Base-by-base conservation (phyloP, 2,113 vertebrate genomes). In the Ophthalmolycus amberensis region DNA sequence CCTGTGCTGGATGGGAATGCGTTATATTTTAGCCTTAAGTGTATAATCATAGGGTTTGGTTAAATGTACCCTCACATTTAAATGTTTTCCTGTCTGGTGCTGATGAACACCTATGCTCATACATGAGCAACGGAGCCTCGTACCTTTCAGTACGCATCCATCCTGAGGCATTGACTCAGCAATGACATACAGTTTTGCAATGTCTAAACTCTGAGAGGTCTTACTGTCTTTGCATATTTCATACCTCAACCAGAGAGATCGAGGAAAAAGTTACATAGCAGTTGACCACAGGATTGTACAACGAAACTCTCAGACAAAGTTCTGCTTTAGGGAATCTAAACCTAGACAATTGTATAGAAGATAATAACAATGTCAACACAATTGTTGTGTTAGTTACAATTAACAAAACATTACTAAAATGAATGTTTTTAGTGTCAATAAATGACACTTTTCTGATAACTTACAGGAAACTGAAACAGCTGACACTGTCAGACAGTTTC, bases 11-110 rank as follows among this genome's bases (percentile, higher is more conserved):
- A 94, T 83, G 91, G 88, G 91, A 94, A 92, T 91, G 91, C 22
- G 40, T 91, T 94, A 91, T 93, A 93, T 93, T 93, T 93, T 82
- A 92, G 83, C 66, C 85, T 74, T 89, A 93, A 95, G 91, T 92
- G 90, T 91, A 87, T 95, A 95, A 95, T 95, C 80, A 94, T 27
- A 88, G 91, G 93, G 81, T 93, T 81, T 83, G 82, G 46, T 83
- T 86, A 90, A 92, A 91, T 85, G 86, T 29, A 85, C 69, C 87
- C 86, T 92, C 67, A 83, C 79, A 85, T 88, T 94, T 84, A 81
- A 91, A 87, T 90, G 87, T 92, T 93, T 92, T 90, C 78, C 90
- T 83, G 92, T 93, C 91, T 93, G 88, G 62, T 78, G 69, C 87
- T 94, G 89, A 94, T 94, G 91, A 93, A 94, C 92, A 93, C 84